A percentile compares a stretch with the other conserved stretches of the same genome.
Conservation (phyloP, 2,888 invertebrate genomes). For the Euzophera pinguis region DNA sequence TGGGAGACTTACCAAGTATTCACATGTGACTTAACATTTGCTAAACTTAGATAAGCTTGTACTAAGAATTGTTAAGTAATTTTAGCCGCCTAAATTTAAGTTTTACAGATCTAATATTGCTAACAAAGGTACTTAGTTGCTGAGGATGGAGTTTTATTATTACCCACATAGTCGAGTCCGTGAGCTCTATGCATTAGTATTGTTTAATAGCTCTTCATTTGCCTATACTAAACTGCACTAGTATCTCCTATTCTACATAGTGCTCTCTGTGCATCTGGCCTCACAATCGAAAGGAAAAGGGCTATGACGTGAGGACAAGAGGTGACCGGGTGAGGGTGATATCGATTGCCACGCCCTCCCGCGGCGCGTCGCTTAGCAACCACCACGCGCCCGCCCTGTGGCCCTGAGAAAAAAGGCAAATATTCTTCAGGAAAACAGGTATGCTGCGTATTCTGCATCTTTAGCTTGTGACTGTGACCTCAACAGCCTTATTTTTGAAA, state of each 20-base stretch:
- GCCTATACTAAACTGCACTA: too few species aligned
- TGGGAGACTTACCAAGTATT: too few species aligned
- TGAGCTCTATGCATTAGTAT: too few species aligned
- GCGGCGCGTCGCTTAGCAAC: slow-evolving; percentile 79
- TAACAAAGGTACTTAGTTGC: too few species aligned
- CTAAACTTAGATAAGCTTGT: too few species aligned
- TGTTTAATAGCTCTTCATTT: too few species aligned
- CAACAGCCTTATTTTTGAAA: background rate
- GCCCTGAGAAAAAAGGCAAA: slow-evolving; percentile 31
- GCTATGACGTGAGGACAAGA: slow-evolving; percentile 41
- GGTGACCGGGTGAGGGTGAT: slow-evolving; percentile 70
- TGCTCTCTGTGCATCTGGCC: slow-evolving; percentile 5
- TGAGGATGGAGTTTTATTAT: too few species aligned
- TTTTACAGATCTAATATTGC: too few species aligned
- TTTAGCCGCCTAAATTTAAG: too few species aligned
- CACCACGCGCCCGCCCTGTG: slow-evolving; percentile 38
- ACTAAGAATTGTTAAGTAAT: too few species aligned
- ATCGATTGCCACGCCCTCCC: slow-evolving; percentile 86
- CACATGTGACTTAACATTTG: too few species aligned
- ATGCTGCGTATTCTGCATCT: slow-evolving; percentile 19
- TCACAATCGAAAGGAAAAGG: slow-evolving; percentile 43
- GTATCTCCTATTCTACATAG: background rate
- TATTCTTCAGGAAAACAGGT: slow-evolving; percentile 11
- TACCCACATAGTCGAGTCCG: too few species aligned
- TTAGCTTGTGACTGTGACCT: background rate